Percentiles rank a stretch among this genome's conserved stretches.
Conservation (phyloP, 2,113 vertebrate genomes). For the Otocyon megalotis region DNA sequence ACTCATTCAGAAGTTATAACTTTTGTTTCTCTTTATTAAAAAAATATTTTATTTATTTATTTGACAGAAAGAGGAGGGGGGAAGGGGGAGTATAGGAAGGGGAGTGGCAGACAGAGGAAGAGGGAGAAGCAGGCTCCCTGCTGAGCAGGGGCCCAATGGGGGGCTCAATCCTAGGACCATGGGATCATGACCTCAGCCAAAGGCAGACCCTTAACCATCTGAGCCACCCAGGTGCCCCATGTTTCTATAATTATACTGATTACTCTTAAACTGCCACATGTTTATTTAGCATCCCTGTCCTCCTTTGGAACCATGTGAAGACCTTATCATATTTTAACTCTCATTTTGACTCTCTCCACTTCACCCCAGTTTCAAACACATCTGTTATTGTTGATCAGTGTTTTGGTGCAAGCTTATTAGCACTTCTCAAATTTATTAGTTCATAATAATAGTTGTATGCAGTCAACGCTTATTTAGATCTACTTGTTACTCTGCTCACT, state of each 20-base stretch:
- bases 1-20: not conserved
- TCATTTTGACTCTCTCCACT: not conserved
- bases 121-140: no score
- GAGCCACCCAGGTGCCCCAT: not conserved
- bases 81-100: no score
- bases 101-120: no score
- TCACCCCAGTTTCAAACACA: not conserved
- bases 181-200: no score
- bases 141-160: no score
- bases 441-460: not conserved
- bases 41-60: no score
- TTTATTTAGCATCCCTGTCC: not conserved
- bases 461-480: not conserved
- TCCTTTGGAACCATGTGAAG: not conserved
- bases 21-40: not conserved
- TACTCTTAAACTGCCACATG: not conserved
- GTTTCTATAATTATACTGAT: not conserved
- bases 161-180: no score
- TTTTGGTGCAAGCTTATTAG: not conserved
- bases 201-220: no score
- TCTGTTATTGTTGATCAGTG: not conserved
- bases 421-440: not conserved
- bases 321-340: not conserved
- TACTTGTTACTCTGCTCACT: not conserved
- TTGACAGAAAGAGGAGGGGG: no score